These are phyloP conservation scores for Tetraneura akinire DNA, from an alignment of 1,140 invertebrate genomes.

Conservation along the genomic window DNA sequence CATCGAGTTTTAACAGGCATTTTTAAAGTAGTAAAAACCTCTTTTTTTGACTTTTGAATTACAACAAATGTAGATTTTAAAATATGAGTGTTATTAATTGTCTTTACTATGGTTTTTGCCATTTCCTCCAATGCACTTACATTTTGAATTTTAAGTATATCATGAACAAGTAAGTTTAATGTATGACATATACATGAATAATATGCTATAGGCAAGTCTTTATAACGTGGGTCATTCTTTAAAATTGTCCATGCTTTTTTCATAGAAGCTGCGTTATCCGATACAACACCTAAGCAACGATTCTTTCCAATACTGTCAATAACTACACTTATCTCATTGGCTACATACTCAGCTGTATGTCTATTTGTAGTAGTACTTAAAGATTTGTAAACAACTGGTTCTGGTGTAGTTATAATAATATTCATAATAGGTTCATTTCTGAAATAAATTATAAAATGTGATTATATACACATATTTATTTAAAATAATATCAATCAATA, in stretches of 20 bases:
- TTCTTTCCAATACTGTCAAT: background rate
- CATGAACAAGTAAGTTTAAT: background rate
- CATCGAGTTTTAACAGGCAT: background rate
- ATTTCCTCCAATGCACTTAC: background rate
- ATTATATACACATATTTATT: background rate
- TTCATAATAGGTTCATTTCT: conserved; percentile 3
- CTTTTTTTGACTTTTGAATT: conserved; percentile 5
- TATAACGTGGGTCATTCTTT: conserved; percentile 4
- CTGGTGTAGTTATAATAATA: background rate
- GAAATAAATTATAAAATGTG: conserved; percentile 6
- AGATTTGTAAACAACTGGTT: conserved; percentile 5
- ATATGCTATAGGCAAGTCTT: conserved; percentile 8
- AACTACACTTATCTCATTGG: background rate
- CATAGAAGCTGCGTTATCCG: background rate
- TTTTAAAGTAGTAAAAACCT: background rate
- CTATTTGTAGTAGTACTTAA: background rate
- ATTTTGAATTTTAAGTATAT: background rate
- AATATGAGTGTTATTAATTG: conserved; percentile 5
- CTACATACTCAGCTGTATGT: background rate
- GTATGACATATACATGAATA: background rate
- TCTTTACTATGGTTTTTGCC: conserved; percentile 4
- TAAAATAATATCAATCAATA: background rate
- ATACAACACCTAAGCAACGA: conserved; percentile 10
- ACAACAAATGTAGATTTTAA: background rate
- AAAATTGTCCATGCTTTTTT: background rate